Evolutionary conservation across 2,797 vertebrate species (phyloP).

Genomic region (Pachyuromys duprasi): DNA sequence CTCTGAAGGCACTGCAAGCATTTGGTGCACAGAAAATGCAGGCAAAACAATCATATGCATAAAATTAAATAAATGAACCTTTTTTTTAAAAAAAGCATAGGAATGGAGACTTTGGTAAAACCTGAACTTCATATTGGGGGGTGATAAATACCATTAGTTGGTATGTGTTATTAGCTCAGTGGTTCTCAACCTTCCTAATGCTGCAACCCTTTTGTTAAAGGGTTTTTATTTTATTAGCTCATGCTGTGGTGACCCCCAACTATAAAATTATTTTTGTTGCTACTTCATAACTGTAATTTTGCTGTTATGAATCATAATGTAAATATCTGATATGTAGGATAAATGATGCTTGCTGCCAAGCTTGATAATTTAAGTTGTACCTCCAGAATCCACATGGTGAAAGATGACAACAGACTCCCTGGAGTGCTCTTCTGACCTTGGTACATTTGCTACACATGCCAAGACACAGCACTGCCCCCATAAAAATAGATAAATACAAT

Average conservation of each 20-base stretch:
- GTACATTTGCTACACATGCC: neutral
- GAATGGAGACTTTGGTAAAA: neutral
- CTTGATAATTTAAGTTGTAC: no score
- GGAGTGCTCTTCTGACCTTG: neutral
- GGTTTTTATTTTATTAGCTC: no score
- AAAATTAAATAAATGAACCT: neutral
- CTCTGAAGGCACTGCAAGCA: neutral
- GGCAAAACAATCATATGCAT: neutral
- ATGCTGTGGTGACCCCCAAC: neutral
- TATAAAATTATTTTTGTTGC: no score
- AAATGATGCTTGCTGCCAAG: neutral
- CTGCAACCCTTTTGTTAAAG: neutral
- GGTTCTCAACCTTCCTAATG: neutral
- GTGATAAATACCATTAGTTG: neutral
- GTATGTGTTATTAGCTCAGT: neutral
- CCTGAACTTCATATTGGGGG: neutral
- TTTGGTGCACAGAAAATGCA: neutral
- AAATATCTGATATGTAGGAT: no score
- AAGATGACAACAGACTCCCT: no score
- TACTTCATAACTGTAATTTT: no score
- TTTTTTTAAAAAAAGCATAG: neutral
- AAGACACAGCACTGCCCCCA: neutral
- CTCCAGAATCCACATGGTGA: no score
- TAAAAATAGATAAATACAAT: neutral
- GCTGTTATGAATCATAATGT: no score